Evolutionary conservation across 2,113 vertebrate species (phyloP), one percentile per base, ranked within the genome.

Genomic region (Sylvia atricapilla): DNA sequence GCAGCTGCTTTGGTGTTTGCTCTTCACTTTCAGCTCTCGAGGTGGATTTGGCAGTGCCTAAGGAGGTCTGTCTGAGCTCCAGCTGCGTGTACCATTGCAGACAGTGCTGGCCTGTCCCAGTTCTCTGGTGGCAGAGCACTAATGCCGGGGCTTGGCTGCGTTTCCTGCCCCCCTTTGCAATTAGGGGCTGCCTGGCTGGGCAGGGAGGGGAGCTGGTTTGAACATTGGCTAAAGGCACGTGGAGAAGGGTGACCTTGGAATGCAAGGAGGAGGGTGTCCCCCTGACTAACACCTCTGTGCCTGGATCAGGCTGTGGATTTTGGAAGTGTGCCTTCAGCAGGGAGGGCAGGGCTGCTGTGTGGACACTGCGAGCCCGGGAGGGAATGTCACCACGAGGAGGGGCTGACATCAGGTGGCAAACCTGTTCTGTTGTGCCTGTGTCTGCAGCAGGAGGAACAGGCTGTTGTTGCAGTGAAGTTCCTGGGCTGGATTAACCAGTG

Each of bases 351-450:
- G 35, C 19, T 23, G 11, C 1, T 4, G 1, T 27, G 30, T 3
- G 6, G 25, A 1, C 11, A 2, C 39, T 31, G 53, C 2, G 2
- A 8, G 56, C 33, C 9, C 5, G 0, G 53, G 21, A 1, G 2
- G 15, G 17, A 28, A 60, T 6, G 35, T 37, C 37, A 37, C 8
- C 4, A 0, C 0, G 0, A n/a, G 4, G 27, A 11, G 14, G 28
- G 59, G 13, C 16, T 56, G 39, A 25, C 19, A 47, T 52, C 47
- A 43, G n/a, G 28, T 7, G 17, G 25, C 12, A 59, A 87, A 92
- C 3, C 2, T 16, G 2, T n/a, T 49, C n/a, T 39, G 13, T 52
- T 68, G 52, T 68, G 47, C 22, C 1, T 0, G 1, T 19, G 5
- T 8, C 25, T 70, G 64, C 21, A 41, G 33, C 14, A 41, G 62